phyloP scores from a whole-genome alignment of 2,113 vertebrate genomes.

The Tretioscincus oriximinensis region DNA sequence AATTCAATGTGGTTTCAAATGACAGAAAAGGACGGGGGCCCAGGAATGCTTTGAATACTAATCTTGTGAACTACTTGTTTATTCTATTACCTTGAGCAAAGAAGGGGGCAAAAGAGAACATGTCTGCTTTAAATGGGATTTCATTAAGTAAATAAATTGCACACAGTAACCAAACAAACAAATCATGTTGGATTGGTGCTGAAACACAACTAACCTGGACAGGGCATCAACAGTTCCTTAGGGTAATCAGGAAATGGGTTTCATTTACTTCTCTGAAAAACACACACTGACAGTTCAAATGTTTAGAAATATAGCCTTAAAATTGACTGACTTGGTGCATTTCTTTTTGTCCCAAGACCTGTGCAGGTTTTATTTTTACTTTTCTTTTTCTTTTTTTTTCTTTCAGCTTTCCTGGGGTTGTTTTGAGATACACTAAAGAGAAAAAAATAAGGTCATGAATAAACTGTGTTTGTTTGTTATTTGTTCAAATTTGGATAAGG shows the following conservation, averaged over 20 bases:
- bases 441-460: background rate
- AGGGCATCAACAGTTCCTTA: background rate
- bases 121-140: background rate
- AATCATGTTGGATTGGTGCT: background rate
- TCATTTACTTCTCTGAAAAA: background rate
- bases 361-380: too few species aligned
- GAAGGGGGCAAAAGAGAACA: background rate
- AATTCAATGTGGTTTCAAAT: background rate
- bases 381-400: too few species aligned
- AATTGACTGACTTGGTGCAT: background rate
- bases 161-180: slow-evolving; percentile 7
- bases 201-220: slow-evolving; percentile 10
- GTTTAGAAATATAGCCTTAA: slow-evolving; percentile 19
- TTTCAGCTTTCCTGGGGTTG: too few species aligned
- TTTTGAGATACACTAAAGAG: background rate
- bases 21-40: background rate
- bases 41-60: slow-evolving; percentile 10
- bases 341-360: background rate
- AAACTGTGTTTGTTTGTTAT: background rate
- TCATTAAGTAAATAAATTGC: slow-evolving; percentile 10
- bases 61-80: slow-evolving; percentile 5
- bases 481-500: too few species aligned
- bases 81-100: slow-evolving; percentile 16
- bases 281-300: slow-evolving; percentile 2
- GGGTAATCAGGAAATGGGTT: background rate